Evolutionary conservation across 2,797 vertebrate genomes (phyloP).

Genomic region (Ctenosaura bakeri): DNA sequence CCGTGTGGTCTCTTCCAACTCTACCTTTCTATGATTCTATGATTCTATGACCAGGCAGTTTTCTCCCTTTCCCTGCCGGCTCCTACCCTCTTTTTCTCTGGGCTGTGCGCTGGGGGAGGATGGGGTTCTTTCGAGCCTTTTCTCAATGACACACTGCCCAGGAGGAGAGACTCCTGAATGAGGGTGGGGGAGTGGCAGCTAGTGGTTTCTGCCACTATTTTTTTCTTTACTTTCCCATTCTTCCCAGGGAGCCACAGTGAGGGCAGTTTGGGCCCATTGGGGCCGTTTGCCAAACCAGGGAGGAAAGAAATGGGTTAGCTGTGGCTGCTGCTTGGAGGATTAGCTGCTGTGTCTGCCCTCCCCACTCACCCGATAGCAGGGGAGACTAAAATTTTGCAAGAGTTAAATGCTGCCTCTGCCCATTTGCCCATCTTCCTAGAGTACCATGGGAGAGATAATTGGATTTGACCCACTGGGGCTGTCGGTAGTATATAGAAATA

Average conservation of each 20-base stretch:
- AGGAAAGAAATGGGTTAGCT: not conserved
- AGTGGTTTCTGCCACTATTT: not conserved
- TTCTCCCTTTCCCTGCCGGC: not conserved
- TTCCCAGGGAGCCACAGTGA: not conserved
- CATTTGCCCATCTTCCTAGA: no score
- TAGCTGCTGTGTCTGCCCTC: not conserved
- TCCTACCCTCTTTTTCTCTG: not conserved
- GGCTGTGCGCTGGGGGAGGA: not conserved
- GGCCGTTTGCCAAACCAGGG: not conserved
- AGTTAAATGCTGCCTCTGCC: not conserved
- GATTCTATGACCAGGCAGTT: not conserved
- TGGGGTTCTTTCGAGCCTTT: not conserved
- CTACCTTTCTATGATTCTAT: no score
- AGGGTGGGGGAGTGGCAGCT: not conserved
- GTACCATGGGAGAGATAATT: not conserved
- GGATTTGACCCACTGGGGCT: not conserved
- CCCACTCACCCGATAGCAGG: not conserved
- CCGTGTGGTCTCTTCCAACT: no score
- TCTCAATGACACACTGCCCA: not conserved
- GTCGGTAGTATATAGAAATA: not conserved
- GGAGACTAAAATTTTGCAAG: not conserved
- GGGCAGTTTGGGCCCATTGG: not conserved
- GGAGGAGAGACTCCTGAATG: no score
- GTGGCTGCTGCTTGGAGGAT: not conserved
- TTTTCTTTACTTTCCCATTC: not conserved